These are phyloP conservation scores for Saccostrea echinata DNA, from an alignment of 1,140 invertebrate species.

Conservation along the genomic window DNA sequence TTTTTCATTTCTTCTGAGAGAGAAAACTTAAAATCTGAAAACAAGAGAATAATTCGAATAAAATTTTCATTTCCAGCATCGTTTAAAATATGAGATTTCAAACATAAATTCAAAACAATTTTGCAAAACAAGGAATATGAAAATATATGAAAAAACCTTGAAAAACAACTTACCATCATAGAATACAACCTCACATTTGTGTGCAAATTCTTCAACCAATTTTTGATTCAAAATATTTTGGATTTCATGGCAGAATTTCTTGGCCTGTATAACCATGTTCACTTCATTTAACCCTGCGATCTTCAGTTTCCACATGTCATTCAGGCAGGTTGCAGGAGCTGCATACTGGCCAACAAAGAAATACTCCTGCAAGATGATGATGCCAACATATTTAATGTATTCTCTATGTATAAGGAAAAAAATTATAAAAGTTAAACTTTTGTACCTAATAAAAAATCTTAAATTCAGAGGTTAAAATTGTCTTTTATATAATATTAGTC, in stretches of 20 bases:
- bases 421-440: no score
- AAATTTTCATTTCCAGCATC: no score
- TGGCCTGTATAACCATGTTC: slow-evolving; percentile 9
- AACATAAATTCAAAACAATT: no score
- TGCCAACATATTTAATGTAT: neutral
- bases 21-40: neutral
- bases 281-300: slow-evolving; percentile 24
- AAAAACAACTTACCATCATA: neutral
- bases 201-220: neutral
- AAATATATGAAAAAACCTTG: no score
- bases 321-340: slow-evolving; percentile 28
- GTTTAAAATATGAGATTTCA: no score
- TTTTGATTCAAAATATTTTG: neutral
- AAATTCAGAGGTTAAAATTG: no score
- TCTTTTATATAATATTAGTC: no score
- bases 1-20: neutral
- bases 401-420: no score
- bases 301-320: slow-evolving; percentile 35
- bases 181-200: neutral
- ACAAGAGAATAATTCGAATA: neutral
- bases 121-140: no score
- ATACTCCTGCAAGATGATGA: neutral
- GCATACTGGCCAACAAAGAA: slow-evolving; percentile 54
- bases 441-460: no score
- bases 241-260: slow-evolving; percentile 35